A percentile compares a stretch with the other conserved stretches of the same genome.
Conservation (phyloP, 2,113 vertebrate genomes). For the Tringa solitaria region DNA sequence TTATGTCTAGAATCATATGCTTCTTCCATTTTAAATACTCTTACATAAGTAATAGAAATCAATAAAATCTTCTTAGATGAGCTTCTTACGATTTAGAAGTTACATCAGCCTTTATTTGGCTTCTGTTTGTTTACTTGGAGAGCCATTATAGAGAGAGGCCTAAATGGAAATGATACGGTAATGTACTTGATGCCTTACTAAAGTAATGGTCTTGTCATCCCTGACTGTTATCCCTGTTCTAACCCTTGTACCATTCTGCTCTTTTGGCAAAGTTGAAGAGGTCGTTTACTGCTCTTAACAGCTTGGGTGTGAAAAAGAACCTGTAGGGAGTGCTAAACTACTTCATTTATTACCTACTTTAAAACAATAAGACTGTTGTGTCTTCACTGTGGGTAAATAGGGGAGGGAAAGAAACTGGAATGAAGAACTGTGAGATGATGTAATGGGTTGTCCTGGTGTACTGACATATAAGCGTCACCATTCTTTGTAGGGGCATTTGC, state of each 20-base stretch:
- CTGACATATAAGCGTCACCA: not conserved
- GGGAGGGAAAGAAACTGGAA: not conserved
- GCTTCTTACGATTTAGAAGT: not conserved
- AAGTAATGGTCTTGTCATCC: not conserved
- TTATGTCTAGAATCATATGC: not conserved
- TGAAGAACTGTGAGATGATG: not conserved
- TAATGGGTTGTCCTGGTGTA: not conserved
- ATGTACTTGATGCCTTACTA: not conserved
- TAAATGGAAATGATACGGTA: not conserved
- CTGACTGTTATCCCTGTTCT: not conserved
- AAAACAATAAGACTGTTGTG: not conserved
- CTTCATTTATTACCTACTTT: not conserved
- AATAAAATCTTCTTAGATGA: not conserved
- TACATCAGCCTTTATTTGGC: not conserved
- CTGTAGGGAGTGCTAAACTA: not conserved
- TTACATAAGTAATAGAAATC: not conserved
- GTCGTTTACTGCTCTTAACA: not conserved
- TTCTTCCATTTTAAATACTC: not conserved
- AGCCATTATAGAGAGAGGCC: not conserved
- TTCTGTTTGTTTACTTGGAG: not conserved
- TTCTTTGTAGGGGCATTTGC: not conserved
- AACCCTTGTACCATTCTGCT: not conserved
- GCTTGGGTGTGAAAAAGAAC: not conserved
- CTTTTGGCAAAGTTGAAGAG: not conserved
- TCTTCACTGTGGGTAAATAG: not conserved